Conservation (phyloP, 2,888 invertebrate species). For the Agrilus cyanescens region DNA sequence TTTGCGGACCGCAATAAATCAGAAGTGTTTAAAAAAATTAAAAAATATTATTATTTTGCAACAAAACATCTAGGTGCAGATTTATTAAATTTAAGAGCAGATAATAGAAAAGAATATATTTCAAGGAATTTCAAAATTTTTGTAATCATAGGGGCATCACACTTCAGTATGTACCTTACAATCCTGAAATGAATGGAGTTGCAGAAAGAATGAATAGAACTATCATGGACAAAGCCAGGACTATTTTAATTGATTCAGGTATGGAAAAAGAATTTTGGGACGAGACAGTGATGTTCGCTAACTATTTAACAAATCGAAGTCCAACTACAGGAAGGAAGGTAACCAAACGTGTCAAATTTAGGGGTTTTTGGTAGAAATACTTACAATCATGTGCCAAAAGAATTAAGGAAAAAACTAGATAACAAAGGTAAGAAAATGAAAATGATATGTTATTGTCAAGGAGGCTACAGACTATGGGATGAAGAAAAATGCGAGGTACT, state of each 20-base stretch:
- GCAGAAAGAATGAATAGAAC: too few relatives aligned
- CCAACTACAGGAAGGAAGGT: not conserved
- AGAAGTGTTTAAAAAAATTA: too few relatives aligned
- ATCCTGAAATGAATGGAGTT: conserved; percentile 7
- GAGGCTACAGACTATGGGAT: too few relatives aligned
- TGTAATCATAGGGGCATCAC: conserved; percentile 8
- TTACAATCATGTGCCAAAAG: conserved; percentile 1
- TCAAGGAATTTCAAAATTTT: conserved; percentile 5
- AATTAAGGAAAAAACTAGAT: conserved; percentile 1
- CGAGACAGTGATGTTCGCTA: not conserved
- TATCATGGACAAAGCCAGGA: conserved; percentile 2
- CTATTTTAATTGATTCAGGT: not conserved
- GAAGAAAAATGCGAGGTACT: too few relatives aligned
- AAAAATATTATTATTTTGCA: too few relatives aligned
- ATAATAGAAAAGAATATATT: conserved; percentile 4
- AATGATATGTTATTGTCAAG: too few relatives aligned
- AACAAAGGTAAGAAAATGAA: too few relatives aligned
- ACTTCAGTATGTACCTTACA: conserved; percentile 7
- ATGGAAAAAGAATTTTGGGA: conserved; percentile 1
- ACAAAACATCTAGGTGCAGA: too few relatives aligned
- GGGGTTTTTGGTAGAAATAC: conserved; percentile 2
- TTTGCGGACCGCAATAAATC: too few relatives aligned
- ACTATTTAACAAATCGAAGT: not conserved
- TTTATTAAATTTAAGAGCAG: too few relatives aligned
- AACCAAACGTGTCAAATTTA: conserved; percentile 1